These are phyloP conservation scores for Brotula barbata DNA, from an alignment of 2,797 vertebrate genomes.

Conservation along the genomic window DNA sequence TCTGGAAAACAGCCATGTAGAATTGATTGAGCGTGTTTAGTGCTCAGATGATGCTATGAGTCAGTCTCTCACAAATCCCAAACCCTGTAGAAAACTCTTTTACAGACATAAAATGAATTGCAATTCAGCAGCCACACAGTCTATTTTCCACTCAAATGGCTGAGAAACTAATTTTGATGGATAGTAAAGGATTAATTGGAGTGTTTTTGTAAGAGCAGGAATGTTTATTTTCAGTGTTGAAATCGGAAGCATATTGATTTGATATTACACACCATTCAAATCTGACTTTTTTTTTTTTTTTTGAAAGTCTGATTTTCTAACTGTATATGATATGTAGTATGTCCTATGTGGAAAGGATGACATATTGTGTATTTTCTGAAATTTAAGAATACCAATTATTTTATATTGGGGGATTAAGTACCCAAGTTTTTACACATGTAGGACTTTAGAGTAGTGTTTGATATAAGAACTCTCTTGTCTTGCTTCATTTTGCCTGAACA, in stretches of 20 bases:
- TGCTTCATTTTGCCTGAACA: slow-evolving; percentile 35
- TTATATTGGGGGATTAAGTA: slow-evolving; percentile 5
- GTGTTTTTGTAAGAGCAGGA: background rate
- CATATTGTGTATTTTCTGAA: slow-evolving; percentile 4
- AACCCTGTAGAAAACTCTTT: background rate
- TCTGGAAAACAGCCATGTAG: background rate
- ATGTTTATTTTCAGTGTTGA: too few species aligned
- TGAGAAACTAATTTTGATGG: background rate
- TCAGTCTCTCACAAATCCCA: background rate
- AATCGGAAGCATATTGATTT: slow-evolving; percentile 2
- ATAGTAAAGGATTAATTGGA: background rate
- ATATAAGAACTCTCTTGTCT: slow-evolving; percentile 31
- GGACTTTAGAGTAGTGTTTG: slow-evolving; percentile 27
- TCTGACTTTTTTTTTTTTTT: too few species aligned
- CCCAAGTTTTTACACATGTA: too few species aligned
- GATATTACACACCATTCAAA: too few species aligned
- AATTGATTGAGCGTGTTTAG: background rate
- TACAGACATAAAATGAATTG: background rate
- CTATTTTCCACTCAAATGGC: background rate
- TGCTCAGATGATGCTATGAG: background rate
- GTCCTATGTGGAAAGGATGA: too few species aligned
- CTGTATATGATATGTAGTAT: too few species aligned
- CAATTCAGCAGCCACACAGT: background rate
- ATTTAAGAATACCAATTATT: slow-evolving; percentile 9
- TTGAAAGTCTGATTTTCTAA: too few species aligned